phyloP scores from a whole-genome alignment of 1,140 invertebrate species.

The Oscheius sp. region DNA sequence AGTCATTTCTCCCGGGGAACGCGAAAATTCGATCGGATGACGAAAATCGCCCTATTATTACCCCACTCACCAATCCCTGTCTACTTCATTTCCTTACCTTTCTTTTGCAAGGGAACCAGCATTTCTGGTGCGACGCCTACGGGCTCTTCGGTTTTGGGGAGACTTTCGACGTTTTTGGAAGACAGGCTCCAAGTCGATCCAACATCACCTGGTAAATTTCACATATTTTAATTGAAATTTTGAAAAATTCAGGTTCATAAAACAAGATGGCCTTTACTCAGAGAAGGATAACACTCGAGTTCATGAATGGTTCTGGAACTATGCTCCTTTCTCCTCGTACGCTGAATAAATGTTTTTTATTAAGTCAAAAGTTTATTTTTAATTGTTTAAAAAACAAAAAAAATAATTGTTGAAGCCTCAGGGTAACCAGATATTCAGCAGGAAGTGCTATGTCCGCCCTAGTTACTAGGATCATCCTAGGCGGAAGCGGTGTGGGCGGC shows the following conservation, averaged over 20 bases:
- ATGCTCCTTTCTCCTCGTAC: constrained; percentile 13
- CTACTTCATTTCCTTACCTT: no score
- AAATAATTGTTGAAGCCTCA: no score
- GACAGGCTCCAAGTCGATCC: constrained; percentile 27
- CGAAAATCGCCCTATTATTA: no score
- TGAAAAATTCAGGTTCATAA: constrained; percentile 17
- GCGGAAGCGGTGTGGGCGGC: no score
- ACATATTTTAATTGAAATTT: not conserved
- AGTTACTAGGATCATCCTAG: no score
- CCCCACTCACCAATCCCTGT: not conserved
- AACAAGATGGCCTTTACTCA: constrained; percentile 26
- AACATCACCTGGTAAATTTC: constrained; percentile 35
- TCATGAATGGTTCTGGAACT: constrained; percentile 20
- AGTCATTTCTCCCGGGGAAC: not conserved
- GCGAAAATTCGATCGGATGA: no score
- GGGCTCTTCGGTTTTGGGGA: constrained; percentile 36
- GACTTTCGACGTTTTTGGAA: constrained; percentile 39
- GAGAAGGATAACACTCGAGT: constrained; percentile 5
- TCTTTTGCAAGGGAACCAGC: constrained; percentile 27
- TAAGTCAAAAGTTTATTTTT: no score
- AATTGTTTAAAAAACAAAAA: no score
- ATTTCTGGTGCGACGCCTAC: constrained; percentile 45
- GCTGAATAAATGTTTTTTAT: constrained; percentile 1
- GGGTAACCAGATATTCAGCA: no score
- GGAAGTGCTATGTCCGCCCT: no score